Percentiles rank a stretch among this genome's conserved stretches.
These are phyloP conservation scores for Plectropomus leopardus DNA, from an alignment of 2,113 vertebrate species.

Conservation along the genomic window DNA sequence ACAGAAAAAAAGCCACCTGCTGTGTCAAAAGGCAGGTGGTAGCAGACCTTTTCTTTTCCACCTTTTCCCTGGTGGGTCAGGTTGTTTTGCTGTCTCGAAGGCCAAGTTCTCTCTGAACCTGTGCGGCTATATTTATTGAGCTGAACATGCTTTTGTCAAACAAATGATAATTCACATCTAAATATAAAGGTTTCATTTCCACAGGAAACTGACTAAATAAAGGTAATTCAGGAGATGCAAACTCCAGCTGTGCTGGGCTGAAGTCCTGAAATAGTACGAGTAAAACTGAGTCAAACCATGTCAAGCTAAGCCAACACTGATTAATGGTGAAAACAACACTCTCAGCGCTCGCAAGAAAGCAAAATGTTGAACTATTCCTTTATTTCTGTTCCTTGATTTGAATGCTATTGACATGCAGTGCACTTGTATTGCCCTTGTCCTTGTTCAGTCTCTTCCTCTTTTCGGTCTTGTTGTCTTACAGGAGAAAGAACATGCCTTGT, in stretches of 20 bases:
- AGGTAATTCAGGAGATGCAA: not conserved
- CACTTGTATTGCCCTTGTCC: not conserved
- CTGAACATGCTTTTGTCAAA: not conserved
- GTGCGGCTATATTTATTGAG: conserved; percentile 17
- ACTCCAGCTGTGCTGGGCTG: too few species aligned
- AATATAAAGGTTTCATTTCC: not conserved
- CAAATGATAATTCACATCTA: not conserved
- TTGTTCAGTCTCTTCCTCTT: conserved; percentile 9
- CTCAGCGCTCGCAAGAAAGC: not conserved
- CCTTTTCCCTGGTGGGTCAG: conserved; percentile 26
- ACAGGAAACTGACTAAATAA: not conserved
- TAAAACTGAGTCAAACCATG: too few species aligned
- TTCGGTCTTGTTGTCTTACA: conserved; percentile 38
- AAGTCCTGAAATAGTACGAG: too few species aligned
- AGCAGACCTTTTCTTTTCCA: conserved; percentile 40
- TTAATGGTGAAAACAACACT: too few species aligned
- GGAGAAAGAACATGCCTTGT: conserved; percentile 60
- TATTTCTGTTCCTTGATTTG: not conserved
- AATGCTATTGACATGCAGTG: not conserved
- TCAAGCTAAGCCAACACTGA: too few species aligned
- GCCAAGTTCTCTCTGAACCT: conserved; percentile 5
- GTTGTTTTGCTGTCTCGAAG: conserved; percentile 31
- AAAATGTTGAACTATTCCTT: not conserved
- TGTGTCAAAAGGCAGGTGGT: conserved; percentile 60
- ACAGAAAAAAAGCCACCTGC: conserved; percentile 52